Base-by-base conservation (phyloP, 2,113 vertebrate species). In the Gulo gulo region DNA sequence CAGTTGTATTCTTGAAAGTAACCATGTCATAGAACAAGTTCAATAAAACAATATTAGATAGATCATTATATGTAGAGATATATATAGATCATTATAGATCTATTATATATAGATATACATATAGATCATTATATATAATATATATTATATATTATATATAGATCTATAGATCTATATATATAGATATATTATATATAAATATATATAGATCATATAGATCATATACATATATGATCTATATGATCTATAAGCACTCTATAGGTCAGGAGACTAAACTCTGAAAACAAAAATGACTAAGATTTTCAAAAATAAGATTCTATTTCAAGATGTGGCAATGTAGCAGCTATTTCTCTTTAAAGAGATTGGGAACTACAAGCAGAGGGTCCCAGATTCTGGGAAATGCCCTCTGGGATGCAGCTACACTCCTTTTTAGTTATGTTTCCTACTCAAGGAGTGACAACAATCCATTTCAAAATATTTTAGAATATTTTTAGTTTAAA, bases 371-470 rank as follows among this genome's bases (percentile, higher is more conserved):
- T 79, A 31, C 4, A 36, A 69, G 7, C 29, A 83, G 55, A 4
- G 36, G 24, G 34, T 20, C 15, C 50, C 11, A 36, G 55, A 34
- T 84, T 55, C 63, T 91, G 10, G 57, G 39, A 91, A 81, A 71
- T 45, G 50, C 7, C 26, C 18, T 92, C 50, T 39, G 39, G 52
- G 26, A 80, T 47, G 9, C 24, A 91, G 18, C n/a, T 81, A 85
- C 65, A 50, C 57, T 95, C 71, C 78, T 95, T 97, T 85, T 93
- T 86, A 76, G 69, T 55, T 73, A 87, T 74, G 9, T 84, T 94
- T 96, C 69, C 8, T 79, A 34, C 21, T 6, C 7, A 89, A 26
- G 2, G 5, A 2, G 26, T 24, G 65, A 61, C 2, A 80, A 13
- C 0, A 42, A 78, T 78, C 36, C 50, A 78, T 84, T 57, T 88